Conservation (phyloP, 1,140 invertebrate genomes). For the Varroa destructor region DNA sequence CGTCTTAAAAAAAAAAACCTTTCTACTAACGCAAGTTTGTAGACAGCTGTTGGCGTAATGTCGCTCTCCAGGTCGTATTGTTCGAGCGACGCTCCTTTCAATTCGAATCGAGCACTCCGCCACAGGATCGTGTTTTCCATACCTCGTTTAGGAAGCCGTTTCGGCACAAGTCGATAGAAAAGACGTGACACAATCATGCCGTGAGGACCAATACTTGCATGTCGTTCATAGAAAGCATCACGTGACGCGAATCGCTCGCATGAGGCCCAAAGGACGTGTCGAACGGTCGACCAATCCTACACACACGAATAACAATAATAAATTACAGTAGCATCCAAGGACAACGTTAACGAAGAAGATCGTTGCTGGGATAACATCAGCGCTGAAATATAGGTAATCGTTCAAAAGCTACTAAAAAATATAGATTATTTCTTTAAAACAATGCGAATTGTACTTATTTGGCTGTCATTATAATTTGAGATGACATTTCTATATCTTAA, state of each 20-base stretch:
- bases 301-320: not conserved
- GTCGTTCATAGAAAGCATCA: not conserved
- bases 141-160: not conserved
- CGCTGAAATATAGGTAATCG: too few relatives aligned
- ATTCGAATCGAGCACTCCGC: constrained; percentile 17
- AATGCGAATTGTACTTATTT: too few relatives aligned
- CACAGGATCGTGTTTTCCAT: constrained; percentile 18
- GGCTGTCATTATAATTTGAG: too few relatives aligned
- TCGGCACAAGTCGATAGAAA: not conserved
- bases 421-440: too few relatives aligned
- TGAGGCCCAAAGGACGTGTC: constrained; percentile 18
- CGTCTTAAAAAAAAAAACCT: too few relatives aligned
- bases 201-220: not conserved
- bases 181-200: constrained; percentile 10
- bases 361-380: too few relatives aligned
- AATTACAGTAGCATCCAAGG: not conserved
- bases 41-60: constrained; percentile 19
- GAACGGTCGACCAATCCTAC: constrained; percentile 13
- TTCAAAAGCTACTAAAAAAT: too few relatives aligned
- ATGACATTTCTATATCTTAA: too few relatives aligned
- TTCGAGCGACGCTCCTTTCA: constrained; percentile 11
- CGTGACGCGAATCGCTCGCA: constrained; percentile 8
- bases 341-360: too few relatives aligned
- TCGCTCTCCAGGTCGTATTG: constrained; percentile 25
- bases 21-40: constrained; percentile 12